phyloP scores from a whole-genome alignment of 2,113 vertebrate genomes.

The Paraplagusia blochii region DNA sequence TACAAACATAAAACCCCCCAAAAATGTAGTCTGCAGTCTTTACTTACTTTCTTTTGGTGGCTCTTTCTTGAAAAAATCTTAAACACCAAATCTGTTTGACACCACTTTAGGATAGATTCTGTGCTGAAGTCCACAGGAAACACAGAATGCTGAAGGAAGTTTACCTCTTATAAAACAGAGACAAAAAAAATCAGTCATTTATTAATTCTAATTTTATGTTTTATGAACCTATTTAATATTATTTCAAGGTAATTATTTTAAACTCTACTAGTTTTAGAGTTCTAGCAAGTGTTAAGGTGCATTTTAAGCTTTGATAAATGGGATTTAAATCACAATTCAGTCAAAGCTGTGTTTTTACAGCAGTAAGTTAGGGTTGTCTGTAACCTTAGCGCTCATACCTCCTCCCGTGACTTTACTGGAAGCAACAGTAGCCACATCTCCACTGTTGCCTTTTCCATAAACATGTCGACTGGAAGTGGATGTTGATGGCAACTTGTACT shows the following conservation, averaged over 20 bases:
- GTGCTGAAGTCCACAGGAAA: conserved; percentile 82
- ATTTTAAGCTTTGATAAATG: too few relatives aligned
- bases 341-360: too few relatives aligned
- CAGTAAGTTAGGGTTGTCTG: too few relatives aligned
- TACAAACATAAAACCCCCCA: too few relatives aligned
- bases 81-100: conserved; percentile 82
- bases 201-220: too few relatives aligned
- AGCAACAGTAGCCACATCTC: conserved; percentile 78
- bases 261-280: too few relatives aligned
- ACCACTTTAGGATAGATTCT: conserved; percentile 80
- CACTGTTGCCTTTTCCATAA: conserved; percentile 59
- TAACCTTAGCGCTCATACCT: conserved; percentile 66
- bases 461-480: conserved; percentile 68
- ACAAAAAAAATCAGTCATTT: conserved; percentile 4
- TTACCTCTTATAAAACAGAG: conserved; percentile 80
- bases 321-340: too few relatives aligned
- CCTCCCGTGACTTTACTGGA: conserved; percentile 82
- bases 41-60: conserved; percentile 86
- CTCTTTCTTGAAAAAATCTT: conserved; percentile 82
- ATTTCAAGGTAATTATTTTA: too few relatives aligned
- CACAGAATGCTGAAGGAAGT: conserved; percentile 82
- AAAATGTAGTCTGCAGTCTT: neutral
- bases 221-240: too few relatives aligned
- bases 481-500: conserved; percentile 83
- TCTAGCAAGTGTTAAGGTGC: too few relatives aligned